Conservation (phyloP, 2,113 vertebrate species). For the Proterorhinus semilunaris region DNA sequence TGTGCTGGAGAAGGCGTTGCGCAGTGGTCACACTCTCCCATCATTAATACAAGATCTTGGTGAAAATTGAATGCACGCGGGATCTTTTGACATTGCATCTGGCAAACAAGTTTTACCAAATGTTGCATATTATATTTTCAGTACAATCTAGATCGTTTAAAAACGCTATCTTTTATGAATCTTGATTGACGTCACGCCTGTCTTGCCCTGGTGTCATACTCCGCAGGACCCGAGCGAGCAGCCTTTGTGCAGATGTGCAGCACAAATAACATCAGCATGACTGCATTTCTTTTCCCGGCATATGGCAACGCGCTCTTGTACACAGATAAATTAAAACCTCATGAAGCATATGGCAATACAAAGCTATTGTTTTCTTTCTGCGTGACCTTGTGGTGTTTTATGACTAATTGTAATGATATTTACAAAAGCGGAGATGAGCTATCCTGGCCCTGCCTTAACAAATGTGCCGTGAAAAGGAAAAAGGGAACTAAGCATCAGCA, state of each 20-base stretch:
- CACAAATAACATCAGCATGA: not conserved
- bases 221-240: not conserved
- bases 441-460: not conserved
- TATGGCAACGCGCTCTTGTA: not conserved
- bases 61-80: no score
- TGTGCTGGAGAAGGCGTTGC: no score
- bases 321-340: slow-evolving; percentile 18
- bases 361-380: slow-evolving; percentile 12
- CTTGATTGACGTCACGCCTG: not conserved
- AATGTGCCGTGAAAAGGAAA: no score
- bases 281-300: not conserved
- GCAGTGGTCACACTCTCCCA: no score
- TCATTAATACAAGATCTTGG: no score
- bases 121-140: no score
- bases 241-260: not conserved
- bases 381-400: slow-evolving; percentile 16
- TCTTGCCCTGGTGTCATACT: not conserved
- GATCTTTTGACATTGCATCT: no score
- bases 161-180: not conserved
- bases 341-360: slow-evolving; percentile 13
- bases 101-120: no score
- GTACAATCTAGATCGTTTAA: no score
- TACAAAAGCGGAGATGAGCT: slow-evolving; percentile 20
- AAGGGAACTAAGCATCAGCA: slow-evolving; percentile 8
- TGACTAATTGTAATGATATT: slow-evolving; percentile 16